These are phyloP conservation scores for Acanthaster planci DNA, from an alignment of 35 echinoderm and acorn worm species.

Conservation along the genomic window DNA sequence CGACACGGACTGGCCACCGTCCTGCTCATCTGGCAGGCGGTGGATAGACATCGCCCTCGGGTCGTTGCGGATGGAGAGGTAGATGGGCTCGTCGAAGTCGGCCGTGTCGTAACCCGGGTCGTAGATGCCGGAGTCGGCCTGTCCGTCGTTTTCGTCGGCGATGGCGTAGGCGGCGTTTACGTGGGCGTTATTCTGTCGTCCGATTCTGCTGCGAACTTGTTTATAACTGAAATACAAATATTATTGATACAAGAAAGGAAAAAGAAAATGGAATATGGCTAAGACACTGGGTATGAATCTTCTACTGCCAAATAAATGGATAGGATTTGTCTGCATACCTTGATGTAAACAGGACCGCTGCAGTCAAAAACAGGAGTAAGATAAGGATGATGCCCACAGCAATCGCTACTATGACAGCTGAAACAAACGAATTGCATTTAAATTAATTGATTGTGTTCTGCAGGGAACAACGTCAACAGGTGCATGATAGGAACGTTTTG, in stretches of 20 bases:
- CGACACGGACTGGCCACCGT: background rate
- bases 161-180: conserved; percentile 11
- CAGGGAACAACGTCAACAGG: no score
- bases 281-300: background rate
- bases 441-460: background rate
- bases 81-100: background rate
- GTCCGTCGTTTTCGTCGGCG: background rate
- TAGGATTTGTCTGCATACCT: no score
- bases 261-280: background rate
- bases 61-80: conserved; percentile 17
- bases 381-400: background rate
- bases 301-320: no score
- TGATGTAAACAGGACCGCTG: background rate
- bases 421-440: background rate
- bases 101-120: background rate
- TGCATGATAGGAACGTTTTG: no score
- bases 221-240: background rate
- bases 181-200: no score
- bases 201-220: background rate
- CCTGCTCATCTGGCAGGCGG: background rate
- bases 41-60: background rate
- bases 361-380: background rate
- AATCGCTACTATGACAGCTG: background rate
- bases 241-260: background rate
- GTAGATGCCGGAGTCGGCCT: conserved; percentile 9